A percentile compares a stretch with the other conserved stretches of the same genome.
Evolutionary conservation across 2,888 invertebrate species (phyloP).

Genomic region (Pandemis heparana): DNA sequence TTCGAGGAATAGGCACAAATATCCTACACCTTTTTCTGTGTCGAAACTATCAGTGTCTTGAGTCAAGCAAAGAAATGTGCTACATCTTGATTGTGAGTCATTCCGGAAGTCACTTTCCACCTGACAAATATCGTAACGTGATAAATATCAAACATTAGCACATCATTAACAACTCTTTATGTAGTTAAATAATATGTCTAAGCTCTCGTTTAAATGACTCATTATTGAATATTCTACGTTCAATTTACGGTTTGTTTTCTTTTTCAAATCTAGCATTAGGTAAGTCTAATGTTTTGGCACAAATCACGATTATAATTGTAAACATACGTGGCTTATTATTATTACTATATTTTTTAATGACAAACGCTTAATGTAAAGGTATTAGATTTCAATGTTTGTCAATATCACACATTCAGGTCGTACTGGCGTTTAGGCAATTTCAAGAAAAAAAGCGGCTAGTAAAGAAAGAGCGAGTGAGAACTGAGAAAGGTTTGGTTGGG

Average conservation of each 20-base stretch:
- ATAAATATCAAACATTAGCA: constrained; percentile 29
- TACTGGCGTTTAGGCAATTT: neutral
- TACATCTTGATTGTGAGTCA: constrained; percentile 42
- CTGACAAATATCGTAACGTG: constrained; percentile 18
- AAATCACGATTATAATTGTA: too few species aligned
- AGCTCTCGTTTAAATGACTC: constrained; percentile 27
- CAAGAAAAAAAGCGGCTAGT: too few species aligned
- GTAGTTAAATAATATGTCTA: constrained; percentile 20
- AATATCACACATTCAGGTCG: too few species aligned
- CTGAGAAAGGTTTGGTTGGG: too few species aligned
- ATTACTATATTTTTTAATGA: too few species aligned
- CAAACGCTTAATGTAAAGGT: too few species aligned
- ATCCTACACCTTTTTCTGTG: neutral
- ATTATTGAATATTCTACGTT: neutral
- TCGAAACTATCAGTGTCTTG: constrained; percentile 15
- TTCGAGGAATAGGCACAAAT: too few species aligned
- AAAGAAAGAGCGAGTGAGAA: too few species aligned
- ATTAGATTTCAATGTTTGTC: too few species aligned
- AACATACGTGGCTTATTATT: too few species aligned
- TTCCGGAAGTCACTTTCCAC: constrained; percentile 39
- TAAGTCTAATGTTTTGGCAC: neutral
- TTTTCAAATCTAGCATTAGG: constrained; percentile 11
- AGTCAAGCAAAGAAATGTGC: constrained; percentile 33
- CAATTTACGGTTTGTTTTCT: constrained; percentile 13
- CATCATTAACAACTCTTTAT: constrained; percentile 14